Conservation (phyloP, 2,888 invertebrate species). For the Brassicogethes aeneus region DNA sequence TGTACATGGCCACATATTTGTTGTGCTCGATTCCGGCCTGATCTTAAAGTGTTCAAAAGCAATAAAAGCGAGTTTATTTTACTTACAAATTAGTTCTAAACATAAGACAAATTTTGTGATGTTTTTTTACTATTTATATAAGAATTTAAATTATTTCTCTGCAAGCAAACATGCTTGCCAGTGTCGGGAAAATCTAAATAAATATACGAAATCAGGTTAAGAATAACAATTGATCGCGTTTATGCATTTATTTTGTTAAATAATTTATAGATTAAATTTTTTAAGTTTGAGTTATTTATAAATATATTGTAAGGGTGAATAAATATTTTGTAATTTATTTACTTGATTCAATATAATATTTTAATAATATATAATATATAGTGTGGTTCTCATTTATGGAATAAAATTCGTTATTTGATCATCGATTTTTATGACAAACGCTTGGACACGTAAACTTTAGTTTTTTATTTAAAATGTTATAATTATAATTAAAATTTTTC, state of each 20-base stretch:
- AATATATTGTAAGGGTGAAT: no score
- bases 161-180: neutral
- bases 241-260: neutral
- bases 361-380: no score
- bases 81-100: conserved; percentile 32
- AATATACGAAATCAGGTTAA: neutral
- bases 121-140: conserved; percentile 13
- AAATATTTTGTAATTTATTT: no score
- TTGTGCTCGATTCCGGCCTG: neutral
- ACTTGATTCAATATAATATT: no score
- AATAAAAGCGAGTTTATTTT: conserved; percentile 35
- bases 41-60: conserved; percentile 17
- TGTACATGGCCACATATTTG: neutral
- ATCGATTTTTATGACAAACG: no score
- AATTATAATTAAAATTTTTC: no score
- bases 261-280: no score
- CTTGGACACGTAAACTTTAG: no score
- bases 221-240: neutral
- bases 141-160: neutral
- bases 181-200: neutral
- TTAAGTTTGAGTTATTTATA: no score
- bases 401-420: no score
- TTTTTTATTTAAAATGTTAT: no score
- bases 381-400: no score
- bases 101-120: conserved; percentile 23